Evolutionary conservation across 2,113 vertebrate species (phyloP).

Genomic region (Crotalus horridus): DNA sequence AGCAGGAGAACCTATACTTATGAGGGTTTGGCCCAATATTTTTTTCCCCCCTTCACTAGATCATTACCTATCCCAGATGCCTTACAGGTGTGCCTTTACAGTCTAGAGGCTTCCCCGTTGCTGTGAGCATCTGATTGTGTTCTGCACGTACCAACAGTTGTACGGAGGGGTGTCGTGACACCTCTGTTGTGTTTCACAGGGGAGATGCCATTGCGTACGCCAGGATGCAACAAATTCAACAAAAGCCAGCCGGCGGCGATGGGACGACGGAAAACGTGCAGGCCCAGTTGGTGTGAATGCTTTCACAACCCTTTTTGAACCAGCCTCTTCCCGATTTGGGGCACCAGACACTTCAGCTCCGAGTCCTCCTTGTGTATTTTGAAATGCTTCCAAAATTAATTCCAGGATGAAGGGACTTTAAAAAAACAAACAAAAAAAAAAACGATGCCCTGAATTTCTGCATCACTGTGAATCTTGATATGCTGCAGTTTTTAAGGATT

Average conservation of each 20-base stretch:
- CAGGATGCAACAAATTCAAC: conserved; percentile 88
- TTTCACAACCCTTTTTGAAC: background rate
- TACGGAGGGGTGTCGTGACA: background rate
- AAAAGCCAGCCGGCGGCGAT: conserved; percentile 85
- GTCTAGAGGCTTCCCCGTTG: background rate
- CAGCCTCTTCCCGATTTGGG: background rate
- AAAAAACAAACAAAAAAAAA: no score
- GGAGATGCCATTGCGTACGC: conserved; percentile 90
- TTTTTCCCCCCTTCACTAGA: no score
- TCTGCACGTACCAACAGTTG: rapidly evolving
- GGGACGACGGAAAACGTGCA: conserved; percentile 72
- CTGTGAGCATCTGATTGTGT: background rate
- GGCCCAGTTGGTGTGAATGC: conserved; percentile 74
- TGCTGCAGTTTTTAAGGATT: background rate
- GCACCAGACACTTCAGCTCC: background rate
- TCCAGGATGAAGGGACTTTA: background rate
- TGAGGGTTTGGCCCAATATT: no score
- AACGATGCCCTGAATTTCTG: background rate
- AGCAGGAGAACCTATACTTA: no score
- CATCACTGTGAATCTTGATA: background rate
- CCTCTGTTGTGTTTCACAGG: conserved; percentile 63
- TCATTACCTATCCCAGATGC: no score
- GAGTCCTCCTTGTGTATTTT: background rate
- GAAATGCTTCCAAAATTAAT: background rate
- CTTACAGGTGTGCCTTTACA: background rate